These are phyloP conservation scores for Drosophila kurseongensis DNA, from an alignment of 1,140 invertebrate species.

Conservation along the genomic window DNA sequence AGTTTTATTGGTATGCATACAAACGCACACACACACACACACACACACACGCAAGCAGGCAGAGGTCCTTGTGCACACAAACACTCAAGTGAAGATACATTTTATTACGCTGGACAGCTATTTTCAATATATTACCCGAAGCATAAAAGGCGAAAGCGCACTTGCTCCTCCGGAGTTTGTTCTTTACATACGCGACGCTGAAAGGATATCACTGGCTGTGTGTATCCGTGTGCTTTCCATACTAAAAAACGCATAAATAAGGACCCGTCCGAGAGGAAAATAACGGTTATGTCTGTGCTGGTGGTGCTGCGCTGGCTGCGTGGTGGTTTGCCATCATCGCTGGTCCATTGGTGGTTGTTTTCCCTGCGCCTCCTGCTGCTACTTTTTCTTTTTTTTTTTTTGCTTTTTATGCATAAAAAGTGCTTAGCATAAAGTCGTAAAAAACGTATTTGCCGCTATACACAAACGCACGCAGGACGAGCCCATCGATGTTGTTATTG, in stretches of 20 bases:
- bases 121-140: conserved; percentile 80
- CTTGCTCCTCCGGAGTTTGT: conserved; percentile 34
- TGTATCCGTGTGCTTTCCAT: conserved; percentile 66
- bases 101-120: conserved; percentile 81
- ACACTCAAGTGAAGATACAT: conserved; percentile 50
- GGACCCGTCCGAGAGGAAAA: conserved; percentile 66
- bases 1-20: conserved; percentile 79
- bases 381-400: conserved; percentile 24
- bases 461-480: conserved; percentile 36
- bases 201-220: conserved; percentile 63
- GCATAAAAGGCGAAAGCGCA: conserved; percentile 73
- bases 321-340: conserved; percentile 42
- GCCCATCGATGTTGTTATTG: conserved; percentile 68
- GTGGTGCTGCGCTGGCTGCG: conserved; percentile 29
- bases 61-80: conserved; percentile 11
- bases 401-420: conserved; percentile 80
- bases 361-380: conserved; percentile 5
- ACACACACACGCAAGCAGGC: conserved; percentile 11
- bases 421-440: conserved; percentile 83
- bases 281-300: conserved; percentile 64
- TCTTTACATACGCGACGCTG: conserved; percentile 66
- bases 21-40: conserved; percentile 22
- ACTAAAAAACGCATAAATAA: conserved; percentile 83
- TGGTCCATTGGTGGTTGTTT: conserved; percentile 63
- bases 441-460: conserved; percentile 79